These are phyloP conservation scores for Lithophane semibrunnea DNA, from an alignment of 2,888 invertebrate genomes.

Conservation along the genomic window DNA sequence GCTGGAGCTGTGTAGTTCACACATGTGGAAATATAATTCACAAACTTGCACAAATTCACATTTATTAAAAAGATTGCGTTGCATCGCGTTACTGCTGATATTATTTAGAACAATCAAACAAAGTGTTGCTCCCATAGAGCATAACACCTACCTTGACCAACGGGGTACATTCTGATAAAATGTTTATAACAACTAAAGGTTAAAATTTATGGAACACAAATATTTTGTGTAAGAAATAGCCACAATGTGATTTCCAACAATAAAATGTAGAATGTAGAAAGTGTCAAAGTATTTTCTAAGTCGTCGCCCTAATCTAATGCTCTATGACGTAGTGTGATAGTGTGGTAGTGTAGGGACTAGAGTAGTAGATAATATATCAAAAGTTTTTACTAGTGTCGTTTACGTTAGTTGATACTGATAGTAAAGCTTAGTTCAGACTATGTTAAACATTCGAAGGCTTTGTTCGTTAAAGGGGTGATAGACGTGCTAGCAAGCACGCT, in stretches of 20 bases:
- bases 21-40: conserved; percentile 40
- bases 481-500: too few relatives aligned
- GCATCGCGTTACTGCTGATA: conserved; percentile 60
- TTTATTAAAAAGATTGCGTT: conserved; percentile 27
- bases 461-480: too few relatives aligned
- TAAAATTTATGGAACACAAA: conserved; percentile 69
- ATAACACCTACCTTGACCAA: conserved; percentile 86
- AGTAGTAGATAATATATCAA: neutral
- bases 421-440: conserved; percentile 13
- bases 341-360: conserved; percentile 39
- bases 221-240: conserved; percentile 65
- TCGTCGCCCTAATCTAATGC: conserved; percentile 68
- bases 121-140: conserved; percentile 78
- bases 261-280: conserved; percentile 62
- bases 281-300: conserved; percentile 67
- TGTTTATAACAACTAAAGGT: conserved; percentile 78
- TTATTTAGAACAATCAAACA: conserved; percentile 88
- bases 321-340: conserved; percentile 61
- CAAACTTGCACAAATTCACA: conserved; percentile 26
- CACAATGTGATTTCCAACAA: conserved; percentile 76
- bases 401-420: neutral
- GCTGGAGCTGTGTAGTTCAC: conserved; percentile 82
- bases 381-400: conserved; percentile 24
- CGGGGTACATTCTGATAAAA: conserved; percentile 86
- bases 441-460: neutral